Evolutionary conservation across 2,797 vertebrate species (phyloP), one percentile per base, ranked within the genome.

Genomic region (Monodelphis domestica): DNA sequence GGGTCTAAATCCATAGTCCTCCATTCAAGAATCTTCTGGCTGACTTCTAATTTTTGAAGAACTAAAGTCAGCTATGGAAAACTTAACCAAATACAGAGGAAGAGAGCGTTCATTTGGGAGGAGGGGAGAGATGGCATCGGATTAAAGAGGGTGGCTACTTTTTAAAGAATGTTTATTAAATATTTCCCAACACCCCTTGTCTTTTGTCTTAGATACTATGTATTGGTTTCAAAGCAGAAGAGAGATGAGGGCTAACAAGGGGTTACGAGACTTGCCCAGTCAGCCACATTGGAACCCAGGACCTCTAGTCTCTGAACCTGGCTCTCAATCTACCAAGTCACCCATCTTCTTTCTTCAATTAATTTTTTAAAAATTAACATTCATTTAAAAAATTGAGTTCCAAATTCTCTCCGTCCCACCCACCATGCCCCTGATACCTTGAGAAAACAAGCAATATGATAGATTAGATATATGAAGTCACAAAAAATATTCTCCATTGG

Each of bases 41-140:
- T 84, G 51, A 51, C 87, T 87, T 94, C 87, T 94, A 87, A 94
- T 52, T 93, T 94, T 63, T 90, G 92, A 95, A 88, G 92, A 87
- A 53, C 70, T 28, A 51, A 96, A 56, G 88, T 90, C 91, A 94
- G 91, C 87, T 89, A 70, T 90, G 56, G 53, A 92, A 91, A 91
- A 88, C 50, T 92, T 87, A 0, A 17, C 94, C 93, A 93, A 94
- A 92, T 93, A 84, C 89, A 54, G 87, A 97, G 93, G 70, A 93
- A 88, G 87, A 91, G 91, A 96, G 54, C 91, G 94, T 91, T 78
- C 30, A 9, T 51, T 89, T 30, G 89, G 90, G 53, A 91, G n/a
- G 38, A 52, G 70, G 30, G 9, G 95, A 87, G 55, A 89, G 92
- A 96, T 78, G 90, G 95, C 54, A 6, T 87, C 2, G 4, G 91